Evolutionary conservation across 2,797 vertebrate species (phyloP), one percentile per base, ranked within the genome.

Genomic region (Macropus fuliginosus): DNA sequence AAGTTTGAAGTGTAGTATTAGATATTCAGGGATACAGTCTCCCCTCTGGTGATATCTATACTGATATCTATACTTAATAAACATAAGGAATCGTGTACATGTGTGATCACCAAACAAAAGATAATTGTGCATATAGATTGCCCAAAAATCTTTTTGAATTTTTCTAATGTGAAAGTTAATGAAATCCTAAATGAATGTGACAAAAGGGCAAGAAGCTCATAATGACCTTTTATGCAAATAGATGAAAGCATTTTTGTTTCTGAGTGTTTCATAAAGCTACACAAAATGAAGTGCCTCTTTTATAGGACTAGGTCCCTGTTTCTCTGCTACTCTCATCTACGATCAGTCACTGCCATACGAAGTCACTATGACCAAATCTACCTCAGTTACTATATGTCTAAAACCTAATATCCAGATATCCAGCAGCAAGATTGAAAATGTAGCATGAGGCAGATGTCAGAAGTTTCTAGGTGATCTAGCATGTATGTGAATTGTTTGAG

Each of bases 401-500:
- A n/a, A 59, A 40, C 96, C 97, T 93, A 46, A 27, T 87, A 96
- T 93, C 56, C 90, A 94, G 91, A 95, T 0, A 93, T 91, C 59
- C 40, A 95, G 95, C 50, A 66, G 50, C 18, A 92, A 54, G 93
- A 96, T 31, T 29, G 56, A 81, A 89, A 94, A 95, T 90, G 31
- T 92, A 92, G 90, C 5, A 10, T 46, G 40, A 94, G 1, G 0
- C 57, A 31, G 66, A 74, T 96, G 16, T 21, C 24, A 66, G 93
- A 91, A 95, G 87, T 13, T 95, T 95, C 54, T 93, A 91, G 90
- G 87, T 57, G 9, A 66, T 92, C 40, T 87, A 74, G n/a, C 55
- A 54, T 21, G 13, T 95, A 93, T 95, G 14, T 54, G 92, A 97
- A 97, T 28, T 87, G 57, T 96, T 95, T 54, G 6, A 92, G 3